Conservation (phyloP, 2,797 vertebrate species). For the Cichlasoma orientale region DNA sequence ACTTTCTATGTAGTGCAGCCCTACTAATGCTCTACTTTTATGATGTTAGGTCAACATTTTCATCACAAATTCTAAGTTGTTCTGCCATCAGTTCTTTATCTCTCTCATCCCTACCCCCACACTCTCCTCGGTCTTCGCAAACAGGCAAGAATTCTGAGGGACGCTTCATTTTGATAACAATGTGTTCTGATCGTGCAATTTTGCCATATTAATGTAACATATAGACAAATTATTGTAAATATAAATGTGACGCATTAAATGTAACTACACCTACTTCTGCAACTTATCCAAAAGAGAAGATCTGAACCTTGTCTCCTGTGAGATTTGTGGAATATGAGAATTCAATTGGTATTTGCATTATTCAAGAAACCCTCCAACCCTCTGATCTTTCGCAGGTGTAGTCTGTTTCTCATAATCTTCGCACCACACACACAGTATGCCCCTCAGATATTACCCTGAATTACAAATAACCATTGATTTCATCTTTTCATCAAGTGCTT, state of each 20-base stretch:
- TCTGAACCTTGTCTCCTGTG: constrained; percentile 22
- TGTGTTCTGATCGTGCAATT: not conserved
- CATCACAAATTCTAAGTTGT: not conserved
- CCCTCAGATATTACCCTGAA: constrained; percentile 29
- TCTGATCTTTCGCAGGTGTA: constrained; percentile 53
- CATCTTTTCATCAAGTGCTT: constrained; percentile 2
- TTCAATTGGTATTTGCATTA: constrained; percentile 67
- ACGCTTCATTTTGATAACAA: not conserved
- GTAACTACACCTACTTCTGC: constrained; percentile 10
- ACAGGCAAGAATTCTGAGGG: constrained; percentile 18
- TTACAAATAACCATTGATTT: constrained; percentile 33
- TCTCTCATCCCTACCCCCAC: not conserved
- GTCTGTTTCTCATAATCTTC: constrained; percentile 48
- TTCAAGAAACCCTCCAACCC: constrained; percentile 53
- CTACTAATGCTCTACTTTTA: constrained; percentile 11
- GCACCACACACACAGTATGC: constrained; percentile 7
- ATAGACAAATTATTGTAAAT: not conserved
- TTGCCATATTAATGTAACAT: not conserved
- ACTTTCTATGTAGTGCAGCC: constrained; percentile 5
- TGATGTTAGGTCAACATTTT: constrained; percentile 7
- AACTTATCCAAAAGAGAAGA: constrained; percentile 27
- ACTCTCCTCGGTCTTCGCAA: not conserved
- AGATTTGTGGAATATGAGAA: constrained; percentile 45
- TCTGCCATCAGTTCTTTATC: constrained; percentile 22
- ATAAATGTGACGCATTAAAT: constrained; percentile 1